Percentiles rank a stretch among this genome's conserved stretches.
Evolutionary conservation across 1,140 invertebrate species (phyloP).

Genomic region (Rhizoglyphus robini): DNA sequence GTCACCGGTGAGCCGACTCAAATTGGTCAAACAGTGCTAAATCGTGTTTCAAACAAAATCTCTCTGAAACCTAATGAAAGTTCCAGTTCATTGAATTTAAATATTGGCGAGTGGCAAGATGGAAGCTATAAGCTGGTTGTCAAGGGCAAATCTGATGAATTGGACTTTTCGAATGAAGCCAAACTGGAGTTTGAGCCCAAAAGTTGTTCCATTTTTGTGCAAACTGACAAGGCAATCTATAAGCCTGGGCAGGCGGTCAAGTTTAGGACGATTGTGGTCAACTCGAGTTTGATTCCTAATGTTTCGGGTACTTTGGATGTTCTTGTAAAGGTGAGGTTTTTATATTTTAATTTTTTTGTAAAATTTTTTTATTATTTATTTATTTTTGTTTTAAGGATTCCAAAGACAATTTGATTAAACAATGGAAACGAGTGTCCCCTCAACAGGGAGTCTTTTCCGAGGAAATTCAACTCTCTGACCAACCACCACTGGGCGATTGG

Average conservation of each 20-base stretch:
- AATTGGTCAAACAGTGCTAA: too few relatives aligned
- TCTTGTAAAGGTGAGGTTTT: slow-evolving; percentile 47
- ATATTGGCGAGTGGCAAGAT: slow-evolving; percentile 53
- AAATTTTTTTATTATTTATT: too few relatives aligned
- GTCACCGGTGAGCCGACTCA: slow-evolving; percentile 52
- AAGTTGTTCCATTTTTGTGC: too few relatives aligned
- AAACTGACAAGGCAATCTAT: slow-evolving; percentile 84
- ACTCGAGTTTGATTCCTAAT: slow-evolving; percentile 54
- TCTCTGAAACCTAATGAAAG: slow-evolving; percentile 25
- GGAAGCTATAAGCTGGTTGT: slow-evolving; percentile 62
- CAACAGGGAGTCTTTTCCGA: slow-evolving; percentile 51
- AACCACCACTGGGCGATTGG: too few relatives aligned
- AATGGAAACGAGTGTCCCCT: too few relatives aligned
- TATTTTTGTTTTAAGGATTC: slow-evolving; percentile 32
- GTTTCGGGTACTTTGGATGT: slow-evolving; percentile 45
- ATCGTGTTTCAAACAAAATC: slow-evolving; percentile 23
- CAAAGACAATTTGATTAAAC: too few relatives aligned
- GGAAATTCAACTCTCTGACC: too few relatives aligned
- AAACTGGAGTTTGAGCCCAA: slow-evolving; percentile 60
- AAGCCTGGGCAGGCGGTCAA: slow-evolving; percentile 65
- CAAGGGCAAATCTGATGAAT: too few relatives aligned
- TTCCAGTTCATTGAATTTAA: too few relatives aligned
- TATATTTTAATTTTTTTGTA: too few relatives aligned
- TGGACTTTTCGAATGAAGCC: too few relatives aligned
- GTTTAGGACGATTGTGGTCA: slow-evolving; percentile 67